Base-by-base conservation (phyloP, 2,888 invertebrate species). In the Diaperis boleti region DNA sequence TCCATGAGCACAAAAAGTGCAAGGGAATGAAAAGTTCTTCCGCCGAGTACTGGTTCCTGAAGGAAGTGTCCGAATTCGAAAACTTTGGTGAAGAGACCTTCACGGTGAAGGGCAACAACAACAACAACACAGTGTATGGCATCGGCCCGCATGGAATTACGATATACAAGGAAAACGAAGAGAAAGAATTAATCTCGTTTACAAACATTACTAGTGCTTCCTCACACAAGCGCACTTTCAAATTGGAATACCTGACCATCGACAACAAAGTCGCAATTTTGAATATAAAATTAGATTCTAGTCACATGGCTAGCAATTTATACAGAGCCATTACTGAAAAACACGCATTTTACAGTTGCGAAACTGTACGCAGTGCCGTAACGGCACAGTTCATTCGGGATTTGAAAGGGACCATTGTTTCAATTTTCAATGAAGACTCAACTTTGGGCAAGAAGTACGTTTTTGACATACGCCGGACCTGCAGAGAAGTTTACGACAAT, bases 321-420 rank as follows among this genome's bases (percentile, higher is more conserved):
- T 94, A 93, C 81, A 85, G 95, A 45, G 92, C 94, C 15, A 91
- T 95, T 68, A 95, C 95, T 0, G 95, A 95, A 82, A 93, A 94
- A 72, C 94, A 95, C 80, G 94, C 94, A 39, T 95, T 95, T 84
- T 95, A 94, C 82, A 93, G 93, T 80, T 95, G 95, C 82, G 95
- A 95, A 80, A 95, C 95, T 0, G 95, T 95, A 8, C 86, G 94
- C 39, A 91, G 88, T 66, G 93, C 92, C 61, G 95, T 95, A 50
- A 93, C 94, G 0, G 89, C 92, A 49, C 95, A 95, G 82, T 95
- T 92, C 78, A 93, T 94, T 55, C 86, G 94, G 66, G 95, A 95
- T 82, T 84, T 95, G 68, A 95, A 92, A 86, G 95, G 95, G 61
- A 94, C 94, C 37, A 92, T 95, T 74, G 92, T 92, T 59, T 94